Evolutionary conservation across 2,888 invertebrate species (phyloP), one percentile per base, ranked within the genome.

Genomic region (Erebia ligea): DNA sequence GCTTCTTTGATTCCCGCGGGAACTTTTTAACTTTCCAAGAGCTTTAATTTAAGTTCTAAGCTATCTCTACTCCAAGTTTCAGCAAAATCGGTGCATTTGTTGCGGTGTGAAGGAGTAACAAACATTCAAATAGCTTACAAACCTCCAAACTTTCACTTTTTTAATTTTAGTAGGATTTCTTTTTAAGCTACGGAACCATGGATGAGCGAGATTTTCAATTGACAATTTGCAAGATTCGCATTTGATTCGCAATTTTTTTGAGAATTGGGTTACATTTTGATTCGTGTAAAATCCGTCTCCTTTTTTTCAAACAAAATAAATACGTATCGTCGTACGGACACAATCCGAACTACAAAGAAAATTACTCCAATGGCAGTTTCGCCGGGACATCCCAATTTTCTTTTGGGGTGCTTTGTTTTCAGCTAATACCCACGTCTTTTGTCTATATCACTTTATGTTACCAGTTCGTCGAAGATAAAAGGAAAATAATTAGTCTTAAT

Each of bases 331-430:
- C 67, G 67, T 54, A 73, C 59, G 59, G 75, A 71, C 62, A 73
- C 71, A 73, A 70, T 76, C 70, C 75, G 68, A 81, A 81, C 82
- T 85, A 88, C 87, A 89, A 89, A 88, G 87, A 83, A 83, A 82
- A 83, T 84, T 82, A 81, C 81, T 77, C 77, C 81, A 84, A 84
- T 83, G 80, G 84, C 79, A 81, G 80, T 80, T 80, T 78, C 78
- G 79, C 80, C 76, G 78, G 80, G 79, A 78, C 79, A 80, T 84
- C 81, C 81, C 80, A 81, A 86, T 86, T 89, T 85, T 84, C 85
- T 86, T 86, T 83, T 75, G 77, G 77, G 76, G 73, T 81, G 84
- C 84, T 87, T 89, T 90, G 88, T 88, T 88, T 86, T 67, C 65
- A 72, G 70, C 73, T 73, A 68, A 71, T 69, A 73, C 65, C 71